A percentile compares a stretch with the other conserved stretches of the same genome.
phyloP scores from a whole-genome alignment of 1,140 invertebrate genomes.

The Tetragonula clypearis region DNA sequence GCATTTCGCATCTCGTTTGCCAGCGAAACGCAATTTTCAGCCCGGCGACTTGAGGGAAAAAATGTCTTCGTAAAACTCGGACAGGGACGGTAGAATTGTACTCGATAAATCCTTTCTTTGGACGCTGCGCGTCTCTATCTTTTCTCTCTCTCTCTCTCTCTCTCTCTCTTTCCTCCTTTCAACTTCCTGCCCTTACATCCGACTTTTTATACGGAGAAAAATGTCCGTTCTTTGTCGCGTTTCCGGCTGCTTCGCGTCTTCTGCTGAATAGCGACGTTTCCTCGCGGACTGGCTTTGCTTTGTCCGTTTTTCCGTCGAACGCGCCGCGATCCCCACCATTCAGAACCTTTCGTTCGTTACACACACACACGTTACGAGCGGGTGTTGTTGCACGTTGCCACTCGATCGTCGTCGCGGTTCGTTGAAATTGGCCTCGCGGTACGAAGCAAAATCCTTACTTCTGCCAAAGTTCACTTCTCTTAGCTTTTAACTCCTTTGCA shows the following conservation, averaged over 20 bases:
- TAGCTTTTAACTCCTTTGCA: too few relatives aligned
- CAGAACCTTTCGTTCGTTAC: background rate
- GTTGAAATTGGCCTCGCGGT: background rate
- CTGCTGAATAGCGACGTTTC: background rate
- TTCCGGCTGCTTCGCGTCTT: conserved; percentile 6
- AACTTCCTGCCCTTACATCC: background rate
- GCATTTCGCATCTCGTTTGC: background rate
- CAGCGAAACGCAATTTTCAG: background rate
- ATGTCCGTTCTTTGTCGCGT: conserved; percentile 3
- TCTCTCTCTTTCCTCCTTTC: too few relatives aligned
- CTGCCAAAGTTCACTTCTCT: too few relatives aligned
- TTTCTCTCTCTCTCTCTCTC: background rate
- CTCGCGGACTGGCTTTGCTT: background rate
- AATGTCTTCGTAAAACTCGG: conserved; percentile 21
- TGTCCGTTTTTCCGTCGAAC: background rate
- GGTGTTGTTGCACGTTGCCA: too few relatives aligned
- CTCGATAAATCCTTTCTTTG: conserved; percentile 15
- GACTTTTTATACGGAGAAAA: conserved; percentile 20
- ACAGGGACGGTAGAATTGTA: background rate
- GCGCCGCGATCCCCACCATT: too few relatives aligned
- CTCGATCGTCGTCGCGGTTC: background rate
- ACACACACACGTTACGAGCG: too few relatives aligned
- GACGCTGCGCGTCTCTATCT: background rate
- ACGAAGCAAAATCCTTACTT: too few relatives aligned
- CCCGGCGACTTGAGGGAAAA: background rate